Conservation (phyloP, 2,797 vertebrate genomes). For the Champsocephalus gunnari region DNA sequence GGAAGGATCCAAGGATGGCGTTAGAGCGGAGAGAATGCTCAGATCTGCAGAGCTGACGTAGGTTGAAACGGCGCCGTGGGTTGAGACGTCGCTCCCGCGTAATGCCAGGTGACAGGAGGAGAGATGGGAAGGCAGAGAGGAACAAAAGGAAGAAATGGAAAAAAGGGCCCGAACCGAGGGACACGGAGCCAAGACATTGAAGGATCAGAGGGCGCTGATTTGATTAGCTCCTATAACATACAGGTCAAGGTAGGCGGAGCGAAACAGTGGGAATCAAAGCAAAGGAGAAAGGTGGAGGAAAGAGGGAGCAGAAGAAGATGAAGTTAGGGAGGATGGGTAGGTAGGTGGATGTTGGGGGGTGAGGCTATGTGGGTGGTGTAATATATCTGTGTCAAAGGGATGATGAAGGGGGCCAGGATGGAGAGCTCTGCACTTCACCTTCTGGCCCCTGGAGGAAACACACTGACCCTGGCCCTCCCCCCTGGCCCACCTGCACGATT, state of each 20-base stretch:
- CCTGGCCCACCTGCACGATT: slow-evolving; percentile 71
- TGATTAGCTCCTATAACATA: slow-evolving; percentile 65
- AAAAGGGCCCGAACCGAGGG: slow-evolving; percentile 47
- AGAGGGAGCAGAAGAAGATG: slow-evolving; percentile 53
- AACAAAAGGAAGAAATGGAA: slow-evolving; percentile 27
- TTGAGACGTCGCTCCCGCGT: slow-evolving; percentile 62
- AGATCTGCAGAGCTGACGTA: slow-evolving; percentile 43
- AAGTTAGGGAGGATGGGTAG: slow-evolving; percentile 61
- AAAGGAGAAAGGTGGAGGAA: slow-evolving; percentile 37
- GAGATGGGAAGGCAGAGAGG: slow-evolving; percentile 56
- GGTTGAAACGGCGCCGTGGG: slow-evolving; percentile 41
- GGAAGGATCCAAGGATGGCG: slow-evolving; percentile 27
- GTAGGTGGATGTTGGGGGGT: background rate
- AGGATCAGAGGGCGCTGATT: slow-evolving; percentile 68
- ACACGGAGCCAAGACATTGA: slow-evolving; percentile 51
- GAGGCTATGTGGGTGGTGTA: slow-evolving; percentile 67
- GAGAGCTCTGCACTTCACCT: slow-evolving; percentile 82
- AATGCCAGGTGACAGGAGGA: slow-evolving; percentile 71
- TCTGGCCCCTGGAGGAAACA: slow-evolving; percentile 84
- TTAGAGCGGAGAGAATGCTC: slow-evolving; percentile 29
- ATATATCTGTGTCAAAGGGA: slow-evolving; percentile 84
- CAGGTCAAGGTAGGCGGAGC: slow-evolving; percentile 10
- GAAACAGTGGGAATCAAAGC: slow-evolving; percentile 29
- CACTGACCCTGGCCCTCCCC: slow-evolving; percentile 74
- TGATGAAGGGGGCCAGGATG: slow-evolving; percentile 83